Evolutionary conservation across 2,888 invertebrate species (phyloP), one percentile per base, ranked within the genome.

Genomic region (Chromoteleia sp.): DNA sequence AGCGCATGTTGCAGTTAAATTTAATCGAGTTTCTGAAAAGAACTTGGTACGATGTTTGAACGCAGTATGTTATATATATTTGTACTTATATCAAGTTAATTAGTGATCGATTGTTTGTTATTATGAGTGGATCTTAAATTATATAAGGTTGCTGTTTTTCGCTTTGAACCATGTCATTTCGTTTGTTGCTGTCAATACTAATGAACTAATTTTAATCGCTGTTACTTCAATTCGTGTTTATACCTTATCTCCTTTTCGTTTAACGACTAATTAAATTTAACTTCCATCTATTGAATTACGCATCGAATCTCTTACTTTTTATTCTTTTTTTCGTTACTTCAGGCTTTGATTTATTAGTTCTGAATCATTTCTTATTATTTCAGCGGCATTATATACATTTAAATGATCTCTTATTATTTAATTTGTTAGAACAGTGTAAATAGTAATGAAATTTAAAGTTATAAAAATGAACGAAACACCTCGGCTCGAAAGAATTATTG

Each of bases 61-160:
- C 50, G 14, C 14, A 6, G 19, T 63, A 2, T 63, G n/a, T 48
- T 63, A 63, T 48, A 10, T 12, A 48, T 63, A 63, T 63, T 63
- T 63, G 61, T 63, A 63, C 61, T 63, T 63, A 48, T 63, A 33
- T 30, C 29, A 29, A 45, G 33, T 48, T 45, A 43, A 61, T 30
- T 29, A 45, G 19, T 12, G 33, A 63, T 33, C 48, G 33, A 63
- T 63, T 14, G 61, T 45, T 45, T 61, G 45, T 61, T 63, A 33
- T 63, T 48, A 48, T 17, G 48, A 19, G 17, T 48, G 33, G 14
- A 43, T 59, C 12, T 25, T 19, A 45, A 45, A 63, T 48, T 48
- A 63, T 63, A 33, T 45, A 48, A 63, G n/a, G 45, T 30, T 45
- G 33, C 45, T 48, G 45, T 48, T 21, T 45, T 45, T 41, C 48